A percentile compares a stretch with the other conserved stretches of the same genome.
Evolutionary conservation across 1,140 invertebrate genomes (phyloP).

Genomic region (Drosophila sechellia): DNA sequence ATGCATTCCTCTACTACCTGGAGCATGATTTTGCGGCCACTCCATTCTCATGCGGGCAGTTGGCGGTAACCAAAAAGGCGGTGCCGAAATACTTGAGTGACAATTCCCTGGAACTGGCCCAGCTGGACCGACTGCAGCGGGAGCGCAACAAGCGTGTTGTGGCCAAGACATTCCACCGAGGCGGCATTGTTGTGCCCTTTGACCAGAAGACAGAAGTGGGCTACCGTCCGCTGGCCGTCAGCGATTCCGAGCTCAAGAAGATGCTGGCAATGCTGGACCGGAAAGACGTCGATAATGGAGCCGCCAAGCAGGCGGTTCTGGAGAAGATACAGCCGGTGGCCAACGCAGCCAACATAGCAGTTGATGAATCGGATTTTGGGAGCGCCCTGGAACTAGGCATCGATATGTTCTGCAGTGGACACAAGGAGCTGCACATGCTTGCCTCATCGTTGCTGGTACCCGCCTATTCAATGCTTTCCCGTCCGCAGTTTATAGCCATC

Average conservation of each 20-base stretch:
- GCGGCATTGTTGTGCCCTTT: conserved; percentile 95
- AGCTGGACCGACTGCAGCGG: conserved; percentile 83
- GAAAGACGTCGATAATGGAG: conserved; percentile 87
- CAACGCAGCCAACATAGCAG: conserved; percentile 87
- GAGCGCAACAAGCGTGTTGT: conserved; percentile 89
- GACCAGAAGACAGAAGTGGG: conserved; percentile 92
- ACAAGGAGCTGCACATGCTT: conserved; percentile 88
- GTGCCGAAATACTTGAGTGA: conserved; percentile 88
- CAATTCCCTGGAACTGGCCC: conserved; percentile 85
- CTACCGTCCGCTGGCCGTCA: conserved; percentile 91
- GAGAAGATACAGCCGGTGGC: conserved; percentile 91
- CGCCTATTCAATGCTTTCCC: conserved; percentile 91
- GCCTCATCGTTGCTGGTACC: conserved; percentile 88
- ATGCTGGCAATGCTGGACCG: conserved; percentile 88
- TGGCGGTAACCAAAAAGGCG: conserved; percentile 87
- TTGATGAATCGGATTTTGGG: conserved; percentile 97
- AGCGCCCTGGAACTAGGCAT: conserved; percentile 94
- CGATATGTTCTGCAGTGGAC: conserved; percentile 92
- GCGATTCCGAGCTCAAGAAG: conserved; percentile 91
- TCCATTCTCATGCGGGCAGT: conserved; percentile 88
- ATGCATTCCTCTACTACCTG: conserved; percentile 89
- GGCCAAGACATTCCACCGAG: conserved; percentile 92
- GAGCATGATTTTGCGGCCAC: conserved; percentile 87
- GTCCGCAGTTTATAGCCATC: conserved; percentile 91
- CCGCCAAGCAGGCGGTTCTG: conserved; percentile 86